Evolutionary conservation across 2,113 vertebrate genomes (phyloP).

Genomic region (Rhea pennata): DNA sequence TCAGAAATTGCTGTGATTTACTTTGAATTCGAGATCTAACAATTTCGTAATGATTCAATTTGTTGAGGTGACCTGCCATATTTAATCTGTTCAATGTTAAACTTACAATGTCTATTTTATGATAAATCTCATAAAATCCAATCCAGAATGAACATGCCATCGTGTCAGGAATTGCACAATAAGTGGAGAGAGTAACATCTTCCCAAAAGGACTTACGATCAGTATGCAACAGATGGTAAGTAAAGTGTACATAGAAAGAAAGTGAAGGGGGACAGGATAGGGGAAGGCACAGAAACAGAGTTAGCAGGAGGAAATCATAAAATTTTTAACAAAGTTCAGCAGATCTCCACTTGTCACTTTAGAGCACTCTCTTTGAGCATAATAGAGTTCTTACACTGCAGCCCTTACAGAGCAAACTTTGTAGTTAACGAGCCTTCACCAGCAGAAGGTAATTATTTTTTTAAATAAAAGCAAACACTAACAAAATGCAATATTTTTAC

Average conservation of each 20-base stretch:
- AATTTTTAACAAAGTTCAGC: not conserved
- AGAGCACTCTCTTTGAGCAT: not conserved
- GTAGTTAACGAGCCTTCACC: not conserved
- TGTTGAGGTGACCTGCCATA: not conserved
- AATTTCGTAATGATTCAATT: not conserved
- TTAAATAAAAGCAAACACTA: not conserved
- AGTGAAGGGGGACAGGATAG: accelerated
- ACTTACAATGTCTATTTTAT: not conserved
- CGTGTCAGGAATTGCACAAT: not conserved
- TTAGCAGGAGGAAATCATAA: not conserved
- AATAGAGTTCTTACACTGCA: not conserved
- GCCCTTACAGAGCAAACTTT: not conserved
- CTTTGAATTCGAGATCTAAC: not conserved
- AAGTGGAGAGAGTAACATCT: not conserved
- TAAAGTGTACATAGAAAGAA: not conserved
- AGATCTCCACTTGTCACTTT: not conserved
- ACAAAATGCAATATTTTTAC: not conserved
- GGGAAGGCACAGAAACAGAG: not conserved
- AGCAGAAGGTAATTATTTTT: not conserved
- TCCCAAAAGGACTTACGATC: not conserved
- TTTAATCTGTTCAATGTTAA: not conserved
- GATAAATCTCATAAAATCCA: not conserved
- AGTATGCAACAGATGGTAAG: not conserved
- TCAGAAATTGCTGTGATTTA: not conserved
- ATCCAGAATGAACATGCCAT: not conserved